Percentiles rank a stretch among this genome's conserved stretches.
Conservation (phyloP, 2,888 invertebrate genomes). For the Heteromurus nitidus region DNA sequence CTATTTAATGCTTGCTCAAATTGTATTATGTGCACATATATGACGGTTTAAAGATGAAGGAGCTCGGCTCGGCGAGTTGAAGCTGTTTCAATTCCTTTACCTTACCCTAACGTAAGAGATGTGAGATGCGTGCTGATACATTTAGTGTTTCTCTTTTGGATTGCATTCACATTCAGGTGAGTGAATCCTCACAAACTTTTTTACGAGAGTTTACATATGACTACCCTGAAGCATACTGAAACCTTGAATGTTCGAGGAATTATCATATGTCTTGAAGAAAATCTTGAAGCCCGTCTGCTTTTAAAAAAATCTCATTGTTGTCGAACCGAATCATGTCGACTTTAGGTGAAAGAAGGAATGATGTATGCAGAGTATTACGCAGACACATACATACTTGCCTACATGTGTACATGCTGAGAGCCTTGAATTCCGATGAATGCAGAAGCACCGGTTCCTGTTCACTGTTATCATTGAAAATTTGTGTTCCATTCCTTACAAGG, state of each 20-base stretch:
- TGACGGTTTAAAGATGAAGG: conserved; percentile 11
- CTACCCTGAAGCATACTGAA: conserved; percentile 12
- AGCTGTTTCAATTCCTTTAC: background rate
- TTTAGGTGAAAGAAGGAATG: background rate
- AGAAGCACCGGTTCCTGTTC: background rate
- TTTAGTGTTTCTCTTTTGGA: background rate
- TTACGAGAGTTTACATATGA: background rate
- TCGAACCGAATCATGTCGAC: background rate
- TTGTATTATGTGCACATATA: conserved; percentile 19
- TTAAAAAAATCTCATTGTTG: conserved; percentile 7
- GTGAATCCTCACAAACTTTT: background rate
- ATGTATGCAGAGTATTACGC: background rate
- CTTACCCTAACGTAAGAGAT: conserved; percentile 25
- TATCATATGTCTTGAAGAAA: background rate
- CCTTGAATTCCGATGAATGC: background rate
- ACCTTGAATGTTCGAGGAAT: conserved; percentile 9
- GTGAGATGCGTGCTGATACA: background rate
- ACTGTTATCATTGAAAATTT: background rate
- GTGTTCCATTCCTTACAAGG: background rate
- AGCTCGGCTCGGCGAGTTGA: no score
- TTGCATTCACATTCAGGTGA: no score
- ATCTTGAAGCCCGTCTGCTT: background rate
- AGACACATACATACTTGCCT: background rate
- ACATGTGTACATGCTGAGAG: background rate
- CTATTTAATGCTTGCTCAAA: conserved; percentile 20